Evolutionary conservation across 2,113 vertebrate species (phyloP).

Genomic region (Pangasianodon gigas): DNA sequence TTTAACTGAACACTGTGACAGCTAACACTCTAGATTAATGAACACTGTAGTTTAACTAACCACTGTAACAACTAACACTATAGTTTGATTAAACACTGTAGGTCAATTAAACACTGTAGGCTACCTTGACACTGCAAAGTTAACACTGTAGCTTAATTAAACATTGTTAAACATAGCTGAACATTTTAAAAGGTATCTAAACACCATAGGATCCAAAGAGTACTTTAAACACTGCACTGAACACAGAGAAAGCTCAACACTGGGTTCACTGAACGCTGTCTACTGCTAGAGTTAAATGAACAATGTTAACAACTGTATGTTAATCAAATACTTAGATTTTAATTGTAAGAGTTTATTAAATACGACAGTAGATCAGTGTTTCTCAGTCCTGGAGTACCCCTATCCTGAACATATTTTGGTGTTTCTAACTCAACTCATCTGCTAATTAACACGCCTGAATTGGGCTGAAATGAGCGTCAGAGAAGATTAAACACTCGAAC

Average conservation of each 20-base stretch:
- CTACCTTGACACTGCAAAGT: too few species aligned
- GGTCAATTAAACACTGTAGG: not conserved
- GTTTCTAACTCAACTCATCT: not conserved
- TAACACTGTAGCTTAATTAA: too few species aligned
- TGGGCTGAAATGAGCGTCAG: too few species aligned
- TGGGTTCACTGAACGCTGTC: not conserved
- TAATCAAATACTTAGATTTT: not conserved
- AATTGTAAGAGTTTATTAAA: not conserved
- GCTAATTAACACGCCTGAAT: too few species aligned
- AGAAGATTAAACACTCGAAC: too few species aligned
- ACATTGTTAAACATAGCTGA: not conserved
- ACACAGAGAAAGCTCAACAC: not conserved
- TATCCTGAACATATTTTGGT: not conserved
- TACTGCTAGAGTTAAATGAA: not conserved
- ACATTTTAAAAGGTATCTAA: not conserved
- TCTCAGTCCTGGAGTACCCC: not conserved
- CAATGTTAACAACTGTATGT: too few species aligned
- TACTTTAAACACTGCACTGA: not conserved
- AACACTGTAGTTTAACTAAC: not conserved
- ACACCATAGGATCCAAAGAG: not conserved
- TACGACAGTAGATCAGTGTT: not conserved
- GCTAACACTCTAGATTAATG: not conserved
- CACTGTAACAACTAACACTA: not conserved
- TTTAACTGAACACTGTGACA: not conserved
- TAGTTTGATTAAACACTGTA: not conserved